Percentiles rank a stretch among this genome's conserved stretches.
These are phyloP conservation scores for Anoura caudifer DNA, from an alignment of 2,113 vertebrate species.

Conservation along the genomic window DNA sequence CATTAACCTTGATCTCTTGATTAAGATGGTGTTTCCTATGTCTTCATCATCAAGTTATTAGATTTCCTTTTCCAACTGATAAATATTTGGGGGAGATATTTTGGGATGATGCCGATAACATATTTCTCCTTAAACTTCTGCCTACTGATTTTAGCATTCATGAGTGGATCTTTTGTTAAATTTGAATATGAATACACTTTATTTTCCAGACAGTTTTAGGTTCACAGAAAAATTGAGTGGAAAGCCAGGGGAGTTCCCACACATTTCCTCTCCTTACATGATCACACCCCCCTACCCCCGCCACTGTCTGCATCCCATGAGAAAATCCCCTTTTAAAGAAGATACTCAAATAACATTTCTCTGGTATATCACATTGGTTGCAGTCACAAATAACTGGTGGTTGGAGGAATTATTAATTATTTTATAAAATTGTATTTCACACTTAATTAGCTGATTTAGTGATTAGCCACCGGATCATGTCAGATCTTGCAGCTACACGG, in stretches of 20 bases:
- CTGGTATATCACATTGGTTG: background rate
- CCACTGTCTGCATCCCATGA: background rate
- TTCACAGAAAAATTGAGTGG: background rate
- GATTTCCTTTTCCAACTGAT: background rate
- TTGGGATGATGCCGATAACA: background rate
- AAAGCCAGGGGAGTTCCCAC: background rate
- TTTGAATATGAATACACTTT: background rate
- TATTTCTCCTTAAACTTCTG: background rate
- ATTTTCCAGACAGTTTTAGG: background rate
- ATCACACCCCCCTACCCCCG: background rate
- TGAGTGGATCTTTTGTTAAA: background rate
- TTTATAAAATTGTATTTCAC: slow-evolving; percentile 11
- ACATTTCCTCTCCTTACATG: background rate
- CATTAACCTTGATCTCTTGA: background rate
- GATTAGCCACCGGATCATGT: background rate
- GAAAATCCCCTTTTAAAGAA: background rate
- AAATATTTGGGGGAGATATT: background rate
- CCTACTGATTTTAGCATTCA: background rate
- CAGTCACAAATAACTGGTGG: background rate
- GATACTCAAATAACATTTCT: background rate
- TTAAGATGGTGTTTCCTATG: background rate
- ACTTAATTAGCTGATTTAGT: background rate
- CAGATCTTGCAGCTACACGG: background rate
- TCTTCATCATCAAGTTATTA: background rate
- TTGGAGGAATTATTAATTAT: slow-evolving; percentile 6